phyloP scores from a whole-genome alignment of 1,140 invertebrate species.

The Caenorhabditis tropicalis region DNA sequence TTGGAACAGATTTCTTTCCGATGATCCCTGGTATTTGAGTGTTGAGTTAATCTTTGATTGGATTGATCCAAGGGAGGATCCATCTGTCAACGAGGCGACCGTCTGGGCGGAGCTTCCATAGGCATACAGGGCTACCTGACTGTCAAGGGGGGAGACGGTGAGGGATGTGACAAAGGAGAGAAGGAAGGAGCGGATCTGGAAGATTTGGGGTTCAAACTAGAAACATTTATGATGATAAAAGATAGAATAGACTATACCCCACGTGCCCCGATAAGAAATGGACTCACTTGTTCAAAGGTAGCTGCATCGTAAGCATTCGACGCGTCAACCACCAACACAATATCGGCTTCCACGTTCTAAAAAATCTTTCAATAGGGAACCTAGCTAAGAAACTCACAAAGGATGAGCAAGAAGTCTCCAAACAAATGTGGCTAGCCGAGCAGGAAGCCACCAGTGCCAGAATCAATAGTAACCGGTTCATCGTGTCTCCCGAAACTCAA shows the following conservation, averaged over 20 bases:
- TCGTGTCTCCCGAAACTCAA: neutral
- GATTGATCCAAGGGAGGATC: neutral
- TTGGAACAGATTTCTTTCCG: constrained; percentile 13
- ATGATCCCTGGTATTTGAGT: neutral
- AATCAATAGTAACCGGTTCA: neutral
- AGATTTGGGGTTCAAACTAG: neutral
- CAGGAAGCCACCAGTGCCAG: neutral
- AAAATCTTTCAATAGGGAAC: too few relatives aligned
- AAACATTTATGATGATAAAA: neutral
- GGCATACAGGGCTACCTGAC: neutral
- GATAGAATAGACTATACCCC: neutral
- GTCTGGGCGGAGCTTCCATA: constrained; percentile 4
- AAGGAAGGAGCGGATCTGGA: constrained; percentile 6
- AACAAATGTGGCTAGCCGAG: neutral
- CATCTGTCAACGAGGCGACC: constrained; percentile 1
- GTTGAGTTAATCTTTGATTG: constrained; percentile 8
- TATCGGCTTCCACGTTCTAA: constrained; percentile 28
- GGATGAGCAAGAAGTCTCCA: neutral
- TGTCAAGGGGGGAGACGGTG: neutral
- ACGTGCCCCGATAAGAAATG: neutral
- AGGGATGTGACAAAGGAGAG: neutral
- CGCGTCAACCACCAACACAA: neutral
- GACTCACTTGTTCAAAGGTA: constrained; percentile 23
- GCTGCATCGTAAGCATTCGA: neutral
- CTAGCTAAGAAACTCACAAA: constrained; percentile 19